Conservation (phyloP, 2,888 invertebrate species). For the Rhamnusium bicolor region DNA sequence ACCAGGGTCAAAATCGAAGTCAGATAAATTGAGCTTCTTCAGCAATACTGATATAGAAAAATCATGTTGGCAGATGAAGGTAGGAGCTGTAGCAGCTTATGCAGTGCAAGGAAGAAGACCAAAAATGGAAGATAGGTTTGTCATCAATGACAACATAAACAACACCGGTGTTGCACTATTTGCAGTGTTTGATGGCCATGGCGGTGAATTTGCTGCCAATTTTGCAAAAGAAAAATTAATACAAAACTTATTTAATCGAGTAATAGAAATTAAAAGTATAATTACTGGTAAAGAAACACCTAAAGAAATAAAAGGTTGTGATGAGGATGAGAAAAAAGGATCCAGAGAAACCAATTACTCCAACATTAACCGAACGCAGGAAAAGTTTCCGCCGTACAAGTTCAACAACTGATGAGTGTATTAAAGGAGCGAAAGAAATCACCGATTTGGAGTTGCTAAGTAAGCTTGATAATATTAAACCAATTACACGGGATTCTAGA, state of each 20-base stretch:
- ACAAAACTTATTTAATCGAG: slow-evolving; percentile 84
- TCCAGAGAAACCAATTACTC: slow-evolving; percentile 66
- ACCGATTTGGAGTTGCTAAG: slow-evolving; percentile 80
- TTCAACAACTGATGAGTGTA: slow-evolving; percentile 73
- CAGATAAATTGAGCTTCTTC: slow-evolving; percentile 74
- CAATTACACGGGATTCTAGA: slow-evolving; percentile 77
- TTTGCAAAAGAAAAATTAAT: slow-evolving; percentile 92
- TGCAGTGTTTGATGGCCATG: slow-evolving; percentile 96
- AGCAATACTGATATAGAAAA: slow-evolving; percentile 73
- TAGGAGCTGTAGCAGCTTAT: slow-evolving; percentile 86
- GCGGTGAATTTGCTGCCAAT: slow-evolving; percentile 95
- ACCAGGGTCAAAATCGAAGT: slow-evolving; percentile 73
- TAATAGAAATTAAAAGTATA: slow-evolving; percentile 81
- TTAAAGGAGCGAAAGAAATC: slow-evolving; percentile 72
- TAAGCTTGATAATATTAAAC: slow-evolving; percentile 75
- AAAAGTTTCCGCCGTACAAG: slow-evolving; percentile 80
- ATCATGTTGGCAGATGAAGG: slow-evolving; percentile 84
- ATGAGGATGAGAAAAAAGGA: slow-evolving; percentile 71
- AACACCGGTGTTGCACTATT: slow-evolving; percentile 90
- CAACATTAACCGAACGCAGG: slow-evolving; percentile 73
- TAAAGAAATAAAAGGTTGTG: slow-evolving; percentile 63
- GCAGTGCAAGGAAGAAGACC: slow-evolving; percentile 92
- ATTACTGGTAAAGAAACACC: slow-evolving; percentile 74
- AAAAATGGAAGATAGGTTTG: slow-evolving; percentile 96
- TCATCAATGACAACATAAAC: slow-evolving; percentile 88